phyloP scores from a whole-genome alignment of 2,113 vertebrate species.

The Camelus bactrianus region DNA sequence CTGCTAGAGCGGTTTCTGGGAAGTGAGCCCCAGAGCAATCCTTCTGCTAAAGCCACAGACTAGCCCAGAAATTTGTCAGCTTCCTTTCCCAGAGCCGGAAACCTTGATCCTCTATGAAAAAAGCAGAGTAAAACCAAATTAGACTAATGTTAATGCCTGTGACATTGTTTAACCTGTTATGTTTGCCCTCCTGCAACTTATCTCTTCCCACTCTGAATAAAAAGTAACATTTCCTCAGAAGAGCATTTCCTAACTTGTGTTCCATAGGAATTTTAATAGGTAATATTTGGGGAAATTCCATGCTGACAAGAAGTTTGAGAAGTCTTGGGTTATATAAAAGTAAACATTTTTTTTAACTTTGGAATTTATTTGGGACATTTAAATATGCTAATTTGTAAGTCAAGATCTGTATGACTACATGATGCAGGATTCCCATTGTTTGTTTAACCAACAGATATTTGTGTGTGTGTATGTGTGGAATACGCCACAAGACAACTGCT shows the following conservation, averaged over 20 bases:
- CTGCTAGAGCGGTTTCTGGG: neutral
- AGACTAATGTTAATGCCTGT: neutral
- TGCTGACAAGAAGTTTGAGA: neutral
- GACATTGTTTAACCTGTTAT: neutral
- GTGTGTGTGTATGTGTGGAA: neutral
- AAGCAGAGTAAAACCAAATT: neutral
- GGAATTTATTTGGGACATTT: neutral
- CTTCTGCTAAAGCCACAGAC: neutral
- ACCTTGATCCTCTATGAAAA: neutral
- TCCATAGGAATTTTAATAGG: neutral
- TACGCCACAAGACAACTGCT: neutral
- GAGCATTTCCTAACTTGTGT: neutral
- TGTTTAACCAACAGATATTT: neutral
- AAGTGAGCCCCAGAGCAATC: neutral
- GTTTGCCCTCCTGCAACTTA: neutral
- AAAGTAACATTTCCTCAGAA: neutral
- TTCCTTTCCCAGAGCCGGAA: neutral
- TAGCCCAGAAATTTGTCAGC: neutral
- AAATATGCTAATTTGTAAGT: constrained; percentile 23
- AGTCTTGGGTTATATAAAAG: neutral
- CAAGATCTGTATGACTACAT: neutral
- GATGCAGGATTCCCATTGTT: neutral
- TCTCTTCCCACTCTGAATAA: neutral
- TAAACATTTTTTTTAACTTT: neutral
- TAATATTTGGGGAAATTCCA: neutral